Evolutionary conservation across 2,797 vertebrate genomes (phyloP).

Genomic region (Hozukius guyotensis): DNA sequence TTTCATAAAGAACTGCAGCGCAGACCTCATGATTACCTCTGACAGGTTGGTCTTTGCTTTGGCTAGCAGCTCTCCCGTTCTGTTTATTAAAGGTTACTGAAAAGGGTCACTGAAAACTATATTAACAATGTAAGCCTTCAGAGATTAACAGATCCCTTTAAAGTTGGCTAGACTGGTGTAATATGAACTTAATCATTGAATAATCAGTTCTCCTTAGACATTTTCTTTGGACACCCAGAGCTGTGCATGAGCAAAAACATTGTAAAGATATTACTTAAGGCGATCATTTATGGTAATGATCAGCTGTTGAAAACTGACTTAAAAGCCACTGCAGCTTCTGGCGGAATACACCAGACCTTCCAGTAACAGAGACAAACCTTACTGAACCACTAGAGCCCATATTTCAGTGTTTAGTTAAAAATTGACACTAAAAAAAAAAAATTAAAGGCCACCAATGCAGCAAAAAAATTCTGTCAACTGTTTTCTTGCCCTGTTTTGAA

Average conservation of each 20-base stretch:
- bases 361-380: constrained; percentile 9
- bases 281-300: constrained; percentile 3
- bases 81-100: constrained; percentile 30
- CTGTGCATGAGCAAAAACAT: neutral
- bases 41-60: constrained; percentile 52
- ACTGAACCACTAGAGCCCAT: constrained; percentile 3
- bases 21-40: constrained; percentile 28
- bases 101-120: constrained; percentile 17
- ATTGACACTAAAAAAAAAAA: neutral
- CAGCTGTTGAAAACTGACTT: constrained; percentile 4
- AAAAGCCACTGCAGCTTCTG: constrained; percentile 16
- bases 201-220: constrained; percentile 1
- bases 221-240: constrained; percentile 7
- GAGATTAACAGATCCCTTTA: constrained; percentile 18
- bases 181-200: constrained; percentile 19
- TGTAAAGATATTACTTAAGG: constrained; percentile 3
- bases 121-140: constrained; percentile 12
- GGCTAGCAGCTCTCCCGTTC: constrained; percentile 19
- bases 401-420: neutral
- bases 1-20: constrained; percentile 24
- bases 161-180: neutral
- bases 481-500: neutral
- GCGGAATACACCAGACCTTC: constrained; percentile 4
- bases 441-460: neutral
- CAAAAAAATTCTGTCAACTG: neutral